phyloP scores from a whole-genome alignment of 1,140 invertebrate species.

The Homalodisca vitripennis region DNA sequence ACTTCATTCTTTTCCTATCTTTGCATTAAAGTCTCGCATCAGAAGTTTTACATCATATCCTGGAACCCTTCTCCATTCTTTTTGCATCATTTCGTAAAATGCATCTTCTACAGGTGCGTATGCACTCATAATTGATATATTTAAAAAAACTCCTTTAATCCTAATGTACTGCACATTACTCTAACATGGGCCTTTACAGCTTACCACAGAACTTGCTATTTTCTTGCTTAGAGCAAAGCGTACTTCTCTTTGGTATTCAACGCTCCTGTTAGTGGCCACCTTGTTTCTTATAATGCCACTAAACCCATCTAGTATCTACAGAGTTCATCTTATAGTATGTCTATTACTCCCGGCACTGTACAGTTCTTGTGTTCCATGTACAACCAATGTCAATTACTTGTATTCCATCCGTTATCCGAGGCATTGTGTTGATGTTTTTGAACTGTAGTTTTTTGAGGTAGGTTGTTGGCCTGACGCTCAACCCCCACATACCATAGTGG shows the following conservation, averaged over 20 bases:
- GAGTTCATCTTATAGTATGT: slow-evolving; percentile 34
- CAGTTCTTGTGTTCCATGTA: slow-evolving; percentile 38
- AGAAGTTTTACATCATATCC: no score
- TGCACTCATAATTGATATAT: no score
- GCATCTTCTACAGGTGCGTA: no score
- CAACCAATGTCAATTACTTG: slow-evolving; percentile 26
- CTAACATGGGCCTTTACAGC: no score
- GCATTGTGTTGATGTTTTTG: slow-evolving; percentile 27
- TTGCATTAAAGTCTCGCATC: no score
- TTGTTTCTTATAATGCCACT: slow-evolving; percentile 36
- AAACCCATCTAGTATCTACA: slow-evolving; percentile 35
- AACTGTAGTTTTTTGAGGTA: slow-evolving; percentile 27
- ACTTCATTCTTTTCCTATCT: no score
- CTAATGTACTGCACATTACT: no score
- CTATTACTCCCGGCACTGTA: slow-evolving; percentile 28
- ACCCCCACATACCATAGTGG: no score
- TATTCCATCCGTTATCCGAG: slow-evolving; percentile 23
- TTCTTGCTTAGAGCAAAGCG: slow-evolving; percentile 14
- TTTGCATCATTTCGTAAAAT: no score
- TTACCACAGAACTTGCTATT: slow-evolving; percentile 8
- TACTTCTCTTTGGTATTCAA: slow-evolving; percentile 6
- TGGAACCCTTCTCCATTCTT: no score
- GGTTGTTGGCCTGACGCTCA: slow-evolving; percentile 34
- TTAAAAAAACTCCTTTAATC: no score
- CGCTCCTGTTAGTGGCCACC: slow-evolving; percentile 29